Base-by-base conservation (phyloP, 1,140 invertebrate genomes). In the Aphidius ervi region DNA sequence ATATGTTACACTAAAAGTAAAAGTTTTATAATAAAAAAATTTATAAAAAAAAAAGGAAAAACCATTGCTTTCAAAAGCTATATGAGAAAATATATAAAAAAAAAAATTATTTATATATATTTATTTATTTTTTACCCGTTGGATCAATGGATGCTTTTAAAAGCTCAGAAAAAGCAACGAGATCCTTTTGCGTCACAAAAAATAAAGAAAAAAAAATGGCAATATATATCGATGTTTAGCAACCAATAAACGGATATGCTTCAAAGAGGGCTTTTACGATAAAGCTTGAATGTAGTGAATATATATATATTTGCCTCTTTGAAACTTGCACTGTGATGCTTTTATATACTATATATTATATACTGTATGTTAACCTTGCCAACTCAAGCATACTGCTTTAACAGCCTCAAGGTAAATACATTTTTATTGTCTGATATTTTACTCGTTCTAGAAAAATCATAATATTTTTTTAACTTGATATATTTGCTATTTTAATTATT, bases 141-240 rank as follows among this genome's bases (percentile, higher is more conserved):
- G n/a, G 48, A 52, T 56, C 58, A 48, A 55, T 56, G 46, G 31
- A 65, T 59, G 70, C 72, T 76, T 76, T 73, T 69, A 75, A 77
- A 77, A 75, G 74, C 74, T 76, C 63, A 68, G 68, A 65, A 70
- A 72, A 68, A 37, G 52, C 46, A 61, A 59, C 46, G 45, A 23
- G 54, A 58, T 42, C 46, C 55, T 49, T 61, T 42, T 47, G 7
- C 20, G 41, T 16, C 16, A 8, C 47, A 45, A 31, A 31, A 31
- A 31, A 31, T 31, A 31, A 31, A 31, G 23, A 31, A 31, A 31
- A 31, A 16, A 31, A 31, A 31, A 31, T 31, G 2, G 76, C 77
- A 79, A 79, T 79, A 77, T 31, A 31, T 78, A 79, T 78, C 71
- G 77, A 78, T 79, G 77, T 78, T 79, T 79, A 79, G 77, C 76